Evolutionary conservation across 2,113 vertebrate genomes (phyloP).

Genomic region (Macheiramphus alcinus): DNA sequence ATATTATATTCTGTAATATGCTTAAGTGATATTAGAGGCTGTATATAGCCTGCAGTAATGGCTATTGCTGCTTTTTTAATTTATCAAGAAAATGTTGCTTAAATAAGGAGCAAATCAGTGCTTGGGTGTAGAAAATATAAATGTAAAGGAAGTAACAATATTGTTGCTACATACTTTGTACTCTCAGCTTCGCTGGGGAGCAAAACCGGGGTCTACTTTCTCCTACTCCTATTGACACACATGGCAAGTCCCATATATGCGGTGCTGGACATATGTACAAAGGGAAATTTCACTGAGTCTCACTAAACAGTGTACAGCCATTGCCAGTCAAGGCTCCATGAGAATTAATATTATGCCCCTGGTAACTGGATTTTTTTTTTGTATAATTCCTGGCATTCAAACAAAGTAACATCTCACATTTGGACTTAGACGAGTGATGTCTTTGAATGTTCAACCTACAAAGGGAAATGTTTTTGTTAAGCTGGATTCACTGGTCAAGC

Average conservation of each 20-base stretch:
- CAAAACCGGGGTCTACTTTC: conserved; percentile 25
- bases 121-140: conserved; percentile 76
- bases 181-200: conserved; percentile 18
- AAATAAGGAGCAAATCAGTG: conserved; percentile 82
- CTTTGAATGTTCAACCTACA: conserved; percentile 42
- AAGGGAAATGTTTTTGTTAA: conserved; percentile 56
- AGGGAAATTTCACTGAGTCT: neutral
- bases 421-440: conserved; percentile 28
- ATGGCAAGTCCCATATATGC: neutral
- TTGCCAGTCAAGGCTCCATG: neutral
- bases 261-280: neutral
- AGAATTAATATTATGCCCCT: conserved; percentile 1
- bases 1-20: conserved; percentile 95
- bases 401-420: conserved; percentile 42
- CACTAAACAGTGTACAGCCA: neutral
- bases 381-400: conserved; percentile 20
- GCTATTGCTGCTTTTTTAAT: conserved; percentile 91
- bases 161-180: conserved; percentile 50
- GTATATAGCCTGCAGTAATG: conserved; percentile 87
- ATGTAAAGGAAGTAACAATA: conserved; percentile 67
- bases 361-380: neutral
- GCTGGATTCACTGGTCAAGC: conserved; percentile 42
- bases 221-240: neutral
- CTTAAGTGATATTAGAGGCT: conserved; percentile 89
- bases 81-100: conserved; percentile 83